These are phyloP conservation scores for Neodiprion pinetum DNA, from an alignment of 1,140 invertebrate genomes.

Conservation along the genomic window DNA sequence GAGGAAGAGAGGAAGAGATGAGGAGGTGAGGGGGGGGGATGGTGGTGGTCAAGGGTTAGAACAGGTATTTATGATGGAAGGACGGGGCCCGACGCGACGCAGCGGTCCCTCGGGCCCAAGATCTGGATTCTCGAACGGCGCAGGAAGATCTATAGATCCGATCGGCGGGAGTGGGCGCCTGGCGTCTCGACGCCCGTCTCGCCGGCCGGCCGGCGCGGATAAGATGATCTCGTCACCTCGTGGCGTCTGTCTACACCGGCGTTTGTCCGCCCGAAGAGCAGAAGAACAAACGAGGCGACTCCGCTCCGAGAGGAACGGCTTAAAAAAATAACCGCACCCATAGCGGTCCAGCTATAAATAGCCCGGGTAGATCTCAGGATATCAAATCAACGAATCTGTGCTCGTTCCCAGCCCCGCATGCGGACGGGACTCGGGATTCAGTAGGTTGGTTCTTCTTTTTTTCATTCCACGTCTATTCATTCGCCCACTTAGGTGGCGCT, in stretches of 20 bases:
- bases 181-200: conserved; percentile 2
- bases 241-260: conserved; percentile 6
- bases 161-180: neutral
- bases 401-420: neutral
- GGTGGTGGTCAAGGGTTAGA: neutral
- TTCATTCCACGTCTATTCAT: too few relatives aligned
- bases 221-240: neutral
- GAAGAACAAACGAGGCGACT: too few relatives aligned
- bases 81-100: neutral
- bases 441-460: too few relatives aligned
- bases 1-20: too few relatives aligned
- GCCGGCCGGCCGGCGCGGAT: neutral
- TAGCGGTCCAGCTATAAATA: too few relatives aligned
- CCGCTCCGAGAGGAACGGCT: too few relatives aligned
- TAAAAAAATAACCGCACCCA: too few relatives aligned
- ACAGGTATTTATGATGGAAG: conserved; percentile 7
- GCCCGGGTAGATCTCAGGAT: too few relatives aligned
- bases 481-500: too few relatives aligned
- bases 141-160: neutral
- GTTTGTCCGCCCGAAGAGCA: too few relatives aligned
- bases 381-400: neutral
- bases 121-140: neutral
- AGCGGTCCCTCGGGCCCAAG: neutral
- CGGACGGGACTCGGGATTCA: too few relatives aligned
- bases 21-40: too few relatives aligned